Evolutionary conservation across 2,888 invertebrate species (phyloP).

Genomic region (Clunio marinus): DNA sequence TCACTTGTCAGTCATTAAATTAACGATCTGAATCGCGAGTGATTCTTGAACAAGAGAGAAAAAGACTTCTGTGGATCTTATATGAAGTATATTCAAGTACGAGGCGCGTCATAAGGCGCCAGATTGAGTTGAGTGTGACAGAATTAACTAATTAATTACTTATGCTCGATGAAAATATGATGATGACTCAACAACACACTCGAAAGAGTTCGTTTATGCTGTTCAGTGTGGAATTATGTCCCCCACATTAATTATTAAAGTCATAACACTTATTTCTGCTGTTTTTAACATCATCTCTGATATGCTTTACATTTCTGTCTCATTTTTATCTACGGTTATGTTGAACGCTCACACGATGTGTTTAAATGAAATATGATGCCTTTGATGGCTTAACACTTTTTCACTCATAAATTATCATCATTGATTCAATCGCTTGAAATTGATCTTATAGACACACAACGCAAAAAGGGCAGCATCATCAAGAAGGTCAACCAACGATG

Average conservation of each 20-base stretch:
- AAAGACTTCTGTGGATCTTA: not conserved
- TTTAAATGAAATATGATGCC: not conserved
- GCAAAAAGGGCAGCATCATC: not conserved
- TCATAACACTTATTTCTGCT: not conserved
- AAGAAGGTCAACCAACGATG: not conserved
- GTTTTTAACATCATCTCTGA: not conserved
- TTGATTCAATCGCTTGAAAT: not conserved
- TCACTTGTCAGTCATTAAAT: not conserved
- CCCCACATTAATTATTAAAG: not conserved
- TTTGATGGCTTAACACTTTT: not conserved
- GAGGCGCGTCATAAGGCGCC: slow-evolving; percentile 3
- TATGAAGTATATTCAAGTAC: not conserved
- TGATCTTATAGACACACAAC: not conserved
- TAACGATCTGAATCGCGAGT: not conserved
- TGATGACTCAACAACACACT: not conserved
- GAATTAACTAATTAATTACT: too few relatives aligned
- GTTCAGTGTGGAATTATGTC: not conserved
- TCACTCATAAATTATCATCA: not conserved
- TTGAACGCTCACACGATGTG: not conserved
- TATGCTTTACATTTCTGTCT: too few relatives aligned
- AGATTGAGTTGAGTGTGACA: slow-evolving; percentile 1
- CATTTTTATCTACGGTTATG: too few relatives aligned
- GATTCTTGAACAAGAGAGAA: not conserved
- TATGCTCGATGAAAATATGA: slow-evolving; percentile 17
- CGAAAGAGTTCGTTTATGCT: not conserved